Evolutionary conservation across 2,113 vertebrate species (phyloP).

Genomic region (Coryphaenoides rupestris): DNA sequence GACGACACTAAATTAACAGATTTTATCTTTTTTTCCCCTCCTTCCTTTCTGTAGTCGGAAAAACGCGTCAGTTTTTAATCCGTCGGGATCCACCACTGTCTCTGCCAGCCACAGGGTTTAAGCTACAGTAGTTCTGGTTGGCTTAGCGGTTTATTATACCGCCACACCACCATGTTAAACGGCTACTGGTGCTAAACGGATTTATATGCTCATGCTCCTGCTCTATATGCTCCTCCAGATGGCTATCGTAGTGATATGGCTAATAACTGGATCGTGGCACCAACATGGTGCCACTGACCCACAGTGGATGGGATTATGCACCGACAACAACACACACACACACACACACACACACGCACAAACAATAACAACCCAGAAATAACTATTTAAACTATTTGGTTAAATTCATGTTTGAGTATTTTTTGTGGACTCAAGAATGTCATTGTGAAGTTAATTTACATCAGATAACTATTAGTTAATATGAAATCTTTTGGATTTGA

Average conservation of each 20-base stretch:
- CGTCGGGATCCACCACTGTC: constrained; percentile 50
- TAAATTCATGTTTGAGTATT: background rate
- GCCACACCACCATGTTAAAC: constrained; percentile 37
- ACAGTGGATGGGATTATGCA: constrained; percentile 20
- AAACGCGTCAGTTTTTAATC: constrained; percentile 43
- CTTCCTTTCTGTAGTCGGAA: background rate
- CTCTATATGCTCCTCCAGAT: constrained; percentile 54
- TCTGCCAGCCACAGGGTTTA: constrained; percentile 20
- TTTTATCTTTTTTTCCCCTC: background rate
- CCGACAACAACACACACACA: too few relatives aligned
- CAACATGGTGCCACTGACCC: constrained; percentile 21
- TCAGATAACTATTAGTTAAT: too few relatives aligned
- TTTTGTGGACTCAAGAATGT: too few relatives aligned
- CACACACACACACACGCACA: too few relatives aligned
- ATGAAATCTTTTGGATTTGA: too few relatives aligned
- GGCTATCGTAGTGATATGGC: constrained; percentile 37
- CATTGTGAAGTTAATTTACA: too few relatives aligned
- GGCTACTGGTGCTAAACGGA: constrained; percentile 45
- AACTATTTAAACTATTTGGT: background rate
- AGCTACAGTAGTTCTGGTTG: background rate
- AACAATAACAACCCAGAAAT: background rate
- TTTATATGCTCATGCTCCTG: constrained; percentile 45
- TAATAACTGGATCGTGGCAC: constrained; percentile 37
- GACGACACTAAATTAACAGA: background rate
- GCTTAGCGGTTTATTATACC: constrained; percentile 37